Evolutionary conservation across 1,140 invertebrate species (phyloP), one percentile per base, ranked within the genome.

Genomic region (Eueides isabella): DNA sequence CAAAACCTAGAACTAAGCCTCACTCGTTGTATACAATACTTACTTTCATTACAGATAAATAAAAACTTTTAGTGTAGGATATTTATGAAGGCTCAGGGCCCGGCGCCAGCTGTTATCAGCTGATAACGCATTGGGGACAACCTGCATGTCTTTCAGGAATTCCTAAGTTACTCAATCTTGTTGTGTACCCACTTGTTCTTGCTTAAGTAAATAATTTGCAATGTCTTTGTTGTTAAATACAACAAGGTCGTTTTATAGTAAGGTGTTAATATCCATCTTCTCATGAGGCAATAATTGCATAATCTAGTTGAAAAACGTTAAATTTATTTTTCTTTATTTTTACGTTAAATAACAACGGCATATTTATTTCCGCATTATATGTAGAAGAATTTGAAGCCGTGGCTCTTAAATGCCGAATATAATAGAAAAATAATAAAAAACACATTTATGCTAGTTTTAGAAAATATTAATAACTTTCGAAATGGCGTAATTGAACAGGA

Each of bases 91-190:
- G 69, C 38, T 63, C 23, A 23, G 61, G 63, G 31, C 68, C 12
- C 48, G 81, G 81, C 81, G 80, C 81, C 80, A 80, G 67, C 74
- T 72, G 75, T 81, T 81, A 81, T 83, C 81, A 81, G 31, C 61
- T 81, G 81, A 83, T 83, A 81, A 81, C 66, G 26, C 38, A 71
- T 72, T 65, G 31, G 31, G 68, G 72, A 68, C 61, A 65, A 55
- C 67, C 61, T 41, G 23, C 41, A 71, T 5, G 28, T 31, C 41
- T 72, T 61, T 67, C 55, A 67, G 61, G 67, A 76, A 72, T 76
- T 41, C 71, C 26, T n/a, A 26, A 12, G 23, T 55, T 55, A 26
- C 48, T 55, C 48, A 55, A 55, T 55, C 48, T 23, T 3, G 9
- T 55, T 11, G n/a, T 23, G 48, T 26, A 55, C 23, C 11, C 1